Evolutionary conservation across 2,888 invertebrate species (phyloP), one percentile per base, ranked within the genome.

Genomic region (Cylindroiulus punctatus): DNA sequence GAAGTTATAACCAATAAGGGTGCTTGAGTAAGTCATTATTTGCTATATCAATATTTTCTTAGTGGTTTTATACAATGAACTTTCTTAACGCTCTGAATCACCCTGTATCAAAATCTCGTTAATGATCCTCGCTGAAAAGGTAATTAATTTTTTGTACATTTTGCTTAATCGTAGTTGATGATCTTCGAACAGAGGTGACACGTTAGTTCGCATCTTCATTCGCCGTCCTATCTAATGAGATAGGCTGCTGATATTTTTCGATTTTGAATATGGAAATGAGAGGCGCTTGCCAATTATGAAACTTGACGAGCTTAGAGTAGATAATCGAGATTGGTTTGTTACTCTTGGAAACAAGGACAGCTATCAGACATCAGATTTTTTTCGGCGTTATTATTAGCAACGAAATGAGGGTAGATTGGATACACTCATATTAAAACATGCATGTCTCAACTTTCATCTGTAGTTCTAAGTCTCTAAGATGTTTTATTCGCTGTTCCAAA

Each of bases 181-280:
- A 52, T 52, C n/a, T 52, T 52, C n/a, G 52, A 19, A 19, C 14
- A 44, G n/a, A 52, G n/a, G 19, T 52, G 52, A 52, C 52, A 52
- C 0, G 19, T n/a, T n/a, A 52, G 5, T n/a, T 19, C 2, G 14
- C 52, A 52, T 52, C 14, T 52, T 52, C n/a, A 52, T 5, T 52
- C n/a, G 4, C n/a, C 19, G 0, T 52, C n/a, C n/a, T n/a, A 0
- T 0, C 52, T 52, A 52, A 52, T 52, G 52, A 52, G 52, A n/a
- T 52, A 12, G 8, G 44, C 44, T 12, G 44, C 44, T 12, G 52
- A n/a, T 52, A 52, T 52, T 52, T n/a, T 52, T n/a, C 36, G 52
- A 52, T n/a, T 52, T 52, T 52, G 52, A 52, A 52, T 52, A 52
- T 52, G 52, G 52, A 52, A 52, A 52, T 52, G n/a, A 52, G 52